A percentile compares a stretch with the other conserved stretches of the same genome.
phyloP scores from a whole-genome alignment of 2,888 invertebrate genomes.

The Blera fallax region DNA sequence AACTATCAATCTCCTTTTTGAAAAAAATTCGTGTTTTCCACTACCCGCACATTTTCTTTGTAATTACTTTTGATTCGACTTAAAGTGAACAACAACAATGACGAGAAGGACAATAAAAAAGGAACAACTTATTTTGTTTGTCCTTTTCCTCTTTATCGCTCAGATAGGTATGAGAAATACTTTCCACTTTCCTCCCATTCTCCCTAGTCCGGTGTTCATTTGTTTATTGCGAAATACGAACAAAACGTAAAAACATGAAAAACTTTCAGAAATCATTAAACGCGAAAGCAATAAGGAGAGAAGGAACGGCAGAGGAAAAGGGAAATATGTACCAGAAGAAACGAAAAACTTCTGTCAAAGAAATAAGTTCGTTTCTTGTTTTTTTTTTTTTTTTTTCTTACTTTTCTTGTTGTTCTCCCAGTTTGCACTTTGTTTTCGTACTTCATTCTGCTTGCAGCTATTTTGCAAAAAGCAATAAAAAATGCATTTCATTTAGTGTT shows the following conservation, averaged over 20 bases:
- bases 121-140: not conserved
- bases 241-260: not conserved
- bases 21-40: not conserved
- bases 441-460: constrained; percentile 39
- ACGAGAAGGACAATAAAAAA: not conserved
- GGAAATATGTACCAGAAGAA: not conserved
- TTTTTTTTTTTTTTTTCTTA: not conserved
- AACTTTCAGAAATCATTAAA: constrained; percentile 38
- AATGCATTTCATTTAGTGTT: constrained; percentile 59
- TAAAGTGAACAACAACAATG: constrained; percentile 15
- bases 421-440: constrained; percentile 1
- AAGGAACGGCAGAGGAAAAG: not conserved
- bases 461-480: constrained; percentile 46
- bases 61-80: constrained; percentile 49
- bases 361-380: too few relatives aligned
- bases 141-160: not conserved
- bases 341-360: constrained; percentile 20
- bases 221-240: constrained; percentile 35
- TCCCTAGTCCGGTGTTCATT: constrained; percentile 3
- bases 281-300: not conserved
- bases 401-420: constrained; percentile 1
- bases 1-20: not conserved
- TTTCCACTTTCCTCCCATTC: not conserved
- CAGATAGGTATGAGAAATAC: not conserved
- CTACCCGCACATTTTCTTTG: not conserved